Percentiles rank a stretch among this genome's conserved stretches.
Evolutionary conservation across 1,140 invertebrate genomes (phyloP).

Genomic region (Metaphire vulgaris): DNA sequence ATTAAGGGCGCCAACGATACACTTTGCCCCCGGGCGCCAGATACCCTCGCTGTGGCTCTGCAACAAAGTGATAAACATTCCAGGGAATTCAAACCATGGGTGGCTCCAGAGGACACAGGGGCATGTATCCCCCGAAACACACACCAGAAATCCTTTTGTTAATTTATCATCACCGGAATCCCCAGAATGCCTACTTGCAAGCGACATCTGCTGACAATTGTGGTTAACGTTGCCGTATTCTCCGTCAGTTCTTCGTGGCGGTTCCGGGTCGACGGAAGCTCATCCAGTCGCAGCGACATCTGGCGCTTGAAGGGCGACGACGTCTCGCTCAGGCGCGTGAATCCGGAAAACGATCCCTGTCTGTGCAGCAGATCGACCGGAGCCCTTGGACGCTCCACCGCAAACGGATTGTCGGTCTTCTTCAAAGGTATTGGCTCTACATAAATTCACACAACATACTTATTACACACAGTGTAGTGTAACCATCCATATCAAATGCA

Average conservation of each 20-base stretch:
- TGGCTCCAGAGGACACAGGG: too few relatives aligned
- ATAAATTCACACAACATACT: too few relatives aligned
- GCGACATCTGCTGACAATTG: neutral
- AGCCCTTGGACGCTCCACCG: slow-evolving; percentile 89
- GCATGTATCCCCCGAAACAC: too few relatives aligned
- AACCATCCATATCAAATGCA: too few relatives aligned
- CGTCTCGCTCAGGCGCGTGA: slow-evolving; percentile 65
- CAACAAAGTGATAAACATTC: too few relatives aligned
- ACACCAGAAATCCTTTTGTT: too few relatives aligned
- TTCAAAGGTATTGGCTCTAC: slow-evolving; percentile 54
- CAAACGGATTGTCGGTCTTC: slow-evolving; percentile 74
- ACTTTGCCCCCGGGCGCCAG: too few relatives aligned
- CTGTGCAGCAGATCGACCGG: slow-evolving; percentile 83
- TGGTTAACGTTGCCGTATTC: neutral
- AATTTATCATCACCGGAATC: too few relatives aligned
- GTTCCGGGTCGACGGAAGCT: slow-evolving; percentile 87
- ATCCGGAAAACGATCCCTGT: slow-evolving; percentile 87
- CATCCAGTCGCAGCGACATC: slow-evolving; percentile 82
- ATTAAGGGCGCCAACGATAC: too few relatives aligned
- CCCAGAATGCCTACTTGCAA: neutral
- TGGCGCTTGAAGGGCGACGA: slow-evolving; percentile 90
- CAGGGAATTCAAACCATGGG: too few relatives aligned
- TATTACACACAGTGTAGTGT: too few relatives aligned
- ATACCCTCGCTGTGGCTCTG: too few relatives aligned
- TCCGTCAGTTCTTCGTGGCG: slow-evolving; percentile 57